These are phyloP conservation scores for Montipora foliosa DNA, from an alignment of 64 coral and sea anemone species.

Conservation along the genomic window DNA sequence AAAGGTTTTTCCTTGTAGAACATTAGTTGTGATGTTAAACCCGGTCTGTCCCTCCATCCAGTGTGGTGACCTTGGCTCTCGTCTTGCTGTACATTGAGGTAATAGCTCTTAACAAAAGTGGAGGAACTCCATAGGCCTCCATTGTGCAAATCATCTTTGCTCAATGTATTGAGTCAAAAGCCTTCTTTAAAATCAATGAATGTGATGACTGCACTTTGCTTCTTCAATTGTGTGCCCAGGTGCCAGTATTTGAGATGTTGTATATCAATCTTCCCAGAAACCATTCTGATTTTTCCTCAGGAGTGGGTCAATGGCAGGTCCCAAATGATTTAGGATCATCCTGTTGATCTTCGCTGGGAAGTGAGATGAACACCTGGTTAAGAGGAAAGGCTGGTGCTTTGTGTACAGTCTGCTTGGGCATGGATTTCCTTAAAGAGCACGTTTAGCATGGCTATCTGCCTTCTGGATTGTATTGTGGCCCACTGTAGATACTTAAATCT, in stretches of 20 bases:
- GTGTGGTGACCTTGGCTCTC: not conserved
- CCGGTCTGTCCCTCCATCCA: slow-evolving; percentile 17
- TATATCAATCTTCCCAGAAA: too few species aligned
- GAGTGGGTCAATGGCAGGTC: slow-evolving; percentile 13
- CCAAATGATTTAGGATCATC: not conserved
- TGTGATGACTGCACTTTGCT: slow-evolving; percentile 25
- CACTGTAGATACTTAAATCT: too few species aligned
- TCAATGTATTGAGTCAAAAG: slow-evolving; percentile 39
- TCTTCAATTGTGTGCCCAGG: not conserved
- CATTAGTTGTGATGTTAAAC: not conserved
- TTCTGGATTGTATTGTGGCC: too few species aligned
- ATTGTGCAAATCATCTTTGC: slow-evolving; percentile 22
- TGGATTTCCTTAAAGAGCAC: too few species aligned
- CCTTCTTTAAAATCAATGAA: slow-evolving; percentile 54
- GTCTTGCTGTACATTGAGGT: not conserved
- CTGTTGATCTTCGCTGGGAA: not conserved
- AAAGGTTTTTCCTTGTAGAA: not conserved
- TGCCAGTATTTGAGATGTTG: too few species aligned
- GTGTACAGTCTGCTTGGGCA: too few species aligned
- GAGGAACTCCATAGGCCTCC: slow-evolving; percentile 21
- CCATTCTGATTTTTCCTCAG: not conserved
- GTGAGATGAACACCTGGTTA: too few species aligned
- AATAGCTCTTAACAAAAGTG: not conserved
- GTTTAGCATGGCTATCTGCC: too few species aligned
- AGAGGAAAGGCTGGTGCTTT: too few species aligned